phyloP scores from a whole-genome alignment of 2,797 vertebrate species.

The Sylvia borin region DNA sequence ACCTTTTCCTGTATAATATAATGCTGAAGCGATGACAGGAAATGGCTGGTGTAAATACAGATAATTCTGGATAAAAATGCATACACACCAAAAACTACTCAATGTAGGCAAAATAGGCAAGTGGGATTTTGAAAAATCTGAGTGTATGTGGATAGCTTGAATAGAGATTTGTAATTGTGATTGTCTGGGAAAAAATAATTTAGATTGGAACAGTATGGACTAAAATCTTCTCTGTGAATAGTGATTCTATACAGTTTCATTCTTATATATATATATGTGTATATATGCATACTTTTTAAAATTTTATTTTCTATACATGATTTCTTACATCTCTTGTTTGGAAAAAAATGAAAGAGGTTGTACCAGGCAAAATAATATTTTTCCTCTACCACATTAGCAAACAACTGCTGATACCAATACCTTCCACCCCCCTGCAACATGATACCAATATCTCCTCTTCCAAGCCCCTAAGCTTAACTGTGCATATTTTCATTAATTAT shows the following conservation, averaged over 20 bases:
- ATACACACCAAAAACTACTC: neutral
- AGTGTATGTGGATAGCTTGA: neutral
- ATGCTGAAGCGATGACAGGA: neutral
- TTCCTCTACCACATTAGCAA: neutral
- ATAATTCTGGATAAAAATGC: neutral
- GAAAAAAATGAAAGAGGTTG: neutral
- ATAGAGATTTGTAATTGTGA: neutral
- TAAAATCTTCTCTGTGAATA: neutral
- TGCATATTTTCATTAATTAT: constrained; percentile 82
- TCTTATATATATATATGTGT: neutral
- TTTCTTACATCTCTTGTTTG: neutral
- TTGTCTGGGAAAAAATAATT: neutral
- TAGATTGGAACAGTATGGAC: neutral
- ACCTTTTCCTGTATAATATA: neutral
- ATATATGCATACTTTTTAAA: too few species aligned
- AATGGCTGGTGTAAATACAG: neutral
- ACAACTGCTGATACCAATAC: constrained; percentile 41
- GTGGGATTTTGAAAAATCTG: neutral
- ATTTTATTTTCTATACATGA: neutral
- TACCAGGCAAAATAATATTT: neutral
- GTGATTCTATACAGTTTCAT: neutral
- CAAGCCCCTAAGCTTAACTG: constrained; percentile 54
- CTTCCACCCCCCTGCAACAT: constrained; percentile 7
- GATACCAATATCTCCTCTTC: constrained; percentile 49
- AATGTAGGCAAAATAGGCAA: neutral